Evolutionary conservation across 2,113 vertebrate species (phyloP).

Genomic region (Elgaria multicarinata): DNA sequence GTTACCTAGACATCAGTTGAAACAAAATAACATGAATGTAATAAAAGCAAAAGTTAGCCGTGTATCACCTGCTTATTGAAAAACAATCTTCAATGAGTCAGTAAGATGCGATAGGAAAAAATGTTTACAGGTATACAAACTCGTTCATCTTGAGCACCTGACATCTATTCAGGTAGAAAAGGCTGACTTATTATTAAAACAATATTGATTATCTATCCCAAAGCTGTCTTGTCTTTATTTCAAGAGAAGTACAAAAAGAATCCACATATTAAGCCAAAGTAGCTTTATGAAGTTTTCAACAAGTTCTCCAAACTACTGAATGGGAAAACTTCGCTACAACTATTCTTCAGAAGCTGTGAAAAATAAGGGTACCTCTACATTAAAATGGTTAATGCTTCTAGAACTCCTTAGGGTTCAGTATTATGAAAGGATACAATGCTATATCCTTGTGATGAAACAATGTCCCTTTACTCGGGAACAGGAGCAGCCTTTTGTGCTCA

Average conservation of each 20-base stretch:
- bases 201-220: not conserved
- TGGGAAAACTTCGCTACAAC: not conserved
- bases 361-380: not conserved
- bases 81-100: not conserved
- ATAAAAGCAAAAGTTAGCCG: not conserved
- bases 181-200: not conserved
- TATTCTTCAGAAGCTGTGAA: not conserved
- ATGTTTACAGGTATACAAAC: not conserved
- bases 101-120: not conserved
- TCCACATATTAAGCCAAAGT: not conserved
- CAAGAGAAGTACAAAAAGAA: not conserved
- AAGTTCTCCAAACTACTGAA: not conserved
- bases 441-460: not conserved
- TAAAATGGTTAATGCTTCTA: not conserved
- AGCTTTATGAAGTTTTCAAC: not conserved
- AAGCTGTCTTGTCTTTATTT: not conserved
- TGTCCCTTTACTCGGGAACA: not conserved
- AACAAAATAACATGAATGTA: not conserved
- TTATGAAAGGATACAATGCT: too few species aligned
- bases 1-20: conserved; percentile 77
- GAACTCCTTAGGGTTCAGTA: not conserved
- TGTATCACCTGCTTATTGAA: not conserved
- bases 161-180: not conserved
- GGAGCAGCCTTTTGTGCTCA: not conserved
- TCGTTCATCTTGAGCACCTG: not conserved